These are phyloP conservation scores for Hydrophis major DNA, from an alignment of 2,797 vertebrate genomes.

Conservation along the genomic window DNA sequence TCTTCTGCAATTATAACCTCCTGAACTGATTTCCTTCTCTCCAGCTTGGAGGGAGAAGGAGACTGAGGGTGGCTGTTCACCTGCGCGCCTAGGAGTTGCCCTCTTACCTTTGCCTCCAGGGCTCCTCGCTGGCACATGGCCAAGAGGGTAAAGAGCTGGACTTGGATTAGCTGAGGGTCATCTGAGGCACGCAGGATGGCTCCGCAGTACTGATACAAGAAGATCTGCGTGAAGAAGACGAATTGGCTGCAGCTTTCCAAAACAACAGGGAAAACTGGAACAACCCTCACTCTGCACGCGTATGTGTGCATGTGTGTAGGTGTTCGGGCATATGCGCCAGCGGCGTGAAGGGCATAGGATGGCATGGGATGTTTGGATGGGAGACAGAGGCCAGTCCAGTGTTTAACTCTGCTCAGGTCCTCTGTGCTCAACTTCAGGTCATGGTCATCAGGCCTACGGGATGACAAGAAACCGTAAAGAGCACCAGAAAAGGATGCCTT, in stretches of 20 bases:
- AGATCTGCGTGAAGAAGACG: conserved; percentile 1
- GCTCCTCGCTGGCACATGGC: background rate
- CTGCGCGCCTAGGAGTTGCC: too few relatives aligned
- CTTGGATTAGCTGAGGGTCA: conserved; percentile 13
- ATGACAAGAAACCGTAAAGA: background rate
- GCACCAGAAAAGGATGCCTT: background rate
- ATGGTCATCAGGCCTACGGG: background rate
- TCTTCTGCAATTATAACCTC: too few relatives aligned
- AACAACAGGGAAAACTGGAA: too few relatives aligned
- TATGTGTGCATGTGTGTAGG: background rate
- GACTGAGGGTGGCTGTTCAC: background rate
- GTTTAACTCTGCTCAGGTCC: background rate
- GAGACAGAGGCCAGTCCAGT: background rate
- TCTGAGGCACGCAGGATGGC: conserved; percentile 11
- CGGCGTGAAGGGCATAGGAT: background rate
- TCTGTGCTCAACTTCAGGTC: background rate
- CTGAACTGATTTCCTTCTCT: background rate
- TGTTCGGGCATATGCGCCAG: background rate
- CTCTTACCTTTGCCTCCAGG: conserved; percentile 5
- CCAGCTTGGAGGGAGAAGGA: background rate
- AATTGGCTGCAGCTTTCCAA: background rate
- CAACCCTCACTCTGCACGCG: background rate
- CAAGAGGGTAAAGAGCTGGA: background rate
- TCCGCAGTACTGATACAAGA: conserved; percentile 20
- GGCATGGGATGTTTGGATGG: background rate